Evolutionary conservation across 2,113 vertebrate genomes (phyloP).

Genomic region (Tonatia bakeri): DNA sequence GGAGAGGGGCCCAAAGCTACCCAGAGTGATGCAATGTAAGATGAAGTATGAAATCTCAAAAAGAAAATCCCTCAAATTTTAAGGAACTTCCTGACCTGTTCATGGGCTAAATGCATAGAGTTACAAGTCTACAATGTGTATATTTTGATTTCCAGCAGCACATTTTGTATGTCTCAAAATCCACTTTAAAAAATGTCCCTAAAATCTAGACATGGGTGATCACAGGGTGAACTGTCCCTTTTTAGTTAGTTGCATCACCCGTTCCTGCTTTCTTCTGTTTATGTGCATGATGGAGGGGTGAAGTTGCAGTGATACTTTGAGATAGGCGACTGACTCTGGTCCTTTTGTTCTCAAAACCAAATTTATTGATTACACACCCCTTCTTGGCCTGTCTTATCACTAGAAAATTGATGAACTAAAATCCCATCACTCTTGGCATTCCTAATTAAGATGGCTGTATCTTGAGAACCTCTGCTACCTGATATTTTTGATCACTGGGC

Average conservation of each 20-base stretch:
- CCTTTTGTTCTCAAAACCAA: not conserved
- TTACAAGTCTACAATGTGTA: not conserved
- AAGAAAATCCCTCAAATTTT: not conserved
- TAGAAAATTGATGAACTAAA: not conserved
- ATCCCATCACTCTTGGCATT: not conserved
- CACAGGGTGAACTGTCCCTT: rapidly evolving
- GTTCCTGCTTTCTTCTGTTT: not conserved
- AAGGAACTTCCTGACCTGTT: not conserved
- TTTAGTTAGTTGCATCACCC: too few relatives aligned
- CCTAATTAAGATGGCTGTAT: not conserved
- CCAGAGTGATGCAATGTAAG: not conserved
- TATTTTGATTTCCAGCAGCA: not conserved
- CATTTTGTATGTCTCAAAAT: not conserved
- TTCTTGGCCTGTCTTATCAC: not conserved
- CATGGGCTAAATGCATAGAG: not conserved
- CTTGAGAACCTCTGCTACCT: not conserved
- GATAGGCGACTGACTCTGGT: too few relatives aligned
- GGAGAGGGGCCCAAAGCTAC: not conserved
- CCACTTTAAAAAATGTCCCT: not conserved
- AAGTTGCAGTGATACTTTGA: not conserved
- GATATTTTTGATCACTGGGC: not conserved
- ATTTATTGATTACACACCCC: not conserved
- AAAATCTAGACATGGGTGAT: not conserved
- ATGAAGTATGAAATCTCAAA: not conserved
- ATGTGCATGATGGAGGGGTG: not conserved